These are phyloP conservation scores for Apis florea DNA, from an alignment of 1,140 invertebrate genomes.

Conservation along the genomic window DNA sequence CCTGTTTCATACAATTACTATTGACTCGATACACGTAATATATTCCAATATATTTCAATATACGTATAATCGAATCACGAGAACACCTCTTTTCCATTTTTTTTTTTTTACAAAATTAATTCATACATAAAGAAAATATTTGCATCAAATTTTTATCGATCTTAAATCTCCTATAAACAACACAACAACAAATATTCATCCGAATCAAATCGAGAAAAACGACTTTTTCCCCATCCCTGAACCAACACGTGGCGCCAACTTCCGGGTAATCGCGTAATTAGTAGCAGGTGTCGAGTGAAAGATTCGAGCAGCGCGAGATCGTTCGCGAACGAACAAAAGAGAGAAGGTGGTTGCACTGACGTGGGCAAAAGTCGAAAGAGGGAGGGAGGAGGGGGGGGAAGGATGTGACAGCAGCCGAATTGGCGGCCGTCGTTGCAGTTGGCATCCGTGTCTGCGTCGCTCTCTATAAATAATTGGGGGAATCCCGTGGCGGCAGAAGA, in stretches of 20 bases:
- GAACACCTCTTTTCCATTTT: too few relatives aligned
- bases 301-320: neutral
- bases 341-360: conserved; percentile 20
- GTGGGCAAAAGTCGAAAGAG: neutral
- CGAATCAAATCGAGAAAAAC: too few relatives aligned
- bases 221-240: too few relatives aligned
- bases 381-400: neutral
- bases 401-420: neutral
- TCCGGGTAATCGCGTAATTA: conserved; percentile 45
- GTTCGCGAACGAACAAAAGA: neutral
- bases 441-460: conserved; percentile 14
- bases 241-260: neutral
- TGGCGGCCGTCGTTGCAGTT: conserved; percentile 6
- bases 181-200: too few relatives aligned
- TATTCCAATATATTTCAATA: too few relatives aligned
- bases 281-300: conserved; percentile 56
- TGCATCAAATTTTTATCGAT: too few relatives aligned
- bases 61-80: too few relatives aligned
- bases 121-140: too few relatives aligned
- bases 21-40: too few relatives aligned
- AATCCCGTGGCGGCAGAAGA: conserved; percentile 59
- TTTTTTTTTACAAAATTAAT: too few relatives aligned
- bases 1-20: too few relatives aligned
- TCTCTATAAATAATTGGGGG: conserved; percentile 63
- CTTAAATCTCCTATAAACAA: too few relatives aligned